A percentile compares a stretch with the other conserved stretches of the same genome.
Conservation (phyloP, 2,797 vertebrate genomes). For the Sandelia bainsii region DNA sequence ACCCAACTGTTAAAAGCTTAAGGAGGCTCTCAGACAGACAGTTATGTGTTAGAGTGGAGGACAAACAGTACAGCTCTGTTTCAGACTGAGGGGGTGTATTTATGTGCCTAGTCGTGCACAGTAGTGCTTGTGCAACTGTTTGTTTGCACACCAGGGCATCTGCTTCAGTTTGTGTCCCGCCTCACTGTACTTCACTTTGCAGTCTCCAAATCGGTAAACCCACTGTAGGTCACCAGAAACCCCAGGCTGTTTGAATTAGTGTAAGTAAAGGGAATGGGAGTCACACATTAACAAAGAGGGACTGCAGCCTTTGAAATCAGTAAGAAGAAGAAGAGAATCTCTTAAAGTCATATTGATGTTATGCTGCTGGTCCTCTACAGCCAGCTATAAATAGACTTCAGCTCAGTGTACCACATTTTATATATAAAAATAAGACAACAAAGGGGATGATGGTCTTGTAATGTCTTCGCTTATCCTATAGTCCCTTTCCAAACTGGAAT, state of each 20-base stretch:
- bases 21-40: constrained; percentile 13
- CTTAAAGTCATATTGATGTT: constrained; percentile 10
- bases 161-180: constrained; percentile 9
- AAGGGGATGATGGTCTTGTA: constrained; percentile 14
- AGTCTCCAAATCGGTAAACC: constrained; percentile 6
- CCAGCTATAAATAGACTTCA: constrained; percentile 20
- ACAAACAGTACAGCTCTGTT: constrained; percentile 39
- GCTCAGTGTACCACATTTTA: constrained; percentile 8
- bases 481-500: no score
- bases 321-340: constrained; percentile 38
- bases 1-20: constrained; percentile 14
- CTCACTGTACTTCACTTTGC: constrained; percentile 1
- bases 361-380: not conserved
- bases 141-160: constrained; percentile 47
- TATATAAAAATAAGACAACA: constrained; percentile 32
- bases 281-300: constrained; percentile 25
- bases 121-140: constrained; percentile 47
- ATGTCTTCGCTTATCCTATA: not conserved
- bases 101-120: constrained; percentile 40
- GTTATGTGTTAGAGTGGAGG: constrained; percentile 14
- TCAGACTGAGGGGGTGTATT: constrained; percentile 55
- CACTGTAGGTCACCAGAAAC: constrained; percentile 1
- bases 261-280: constrained; percentile 14
- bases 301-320: constrained; percentile 38
- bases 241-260: constrained; percentile 23